Evolutionary conservation across 2,113 vertebrate genomes (phyloP).

Genomic region (Gymnocephalus cernua): DNA sequence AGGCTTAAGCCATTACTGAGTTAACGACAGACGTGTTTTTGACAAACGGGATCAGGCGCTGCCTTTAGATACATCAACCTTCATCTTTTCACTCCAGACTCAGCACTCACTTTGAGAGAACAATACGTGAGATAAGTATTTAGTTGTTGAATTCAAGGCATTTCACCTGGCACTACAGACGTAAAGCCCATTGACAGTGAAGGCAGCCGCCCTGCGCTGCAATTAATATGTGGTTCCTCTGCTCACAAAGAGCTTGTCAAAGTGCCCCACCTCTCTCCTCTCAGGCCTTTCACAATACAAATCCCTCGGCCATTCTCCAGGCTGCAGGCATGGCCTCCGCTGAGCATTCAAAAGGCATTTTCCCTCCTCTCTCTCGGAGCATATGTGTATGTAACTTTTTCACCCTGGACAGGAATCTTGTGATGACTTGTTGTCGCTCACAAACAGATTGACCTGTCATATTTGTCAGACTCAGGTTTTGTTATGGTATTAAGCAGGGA

Average conservation of each 20-base stretch:
- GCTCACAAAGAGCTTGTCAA: slow-evolving; percentile 80
- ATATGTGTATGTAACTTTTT: slow-evolving; percentile 84
- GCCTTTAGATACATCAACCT: slow-evolving; percentile 53
- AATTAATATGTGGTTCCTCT: slow-evolving; percentile 84
- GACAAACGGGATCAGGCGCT: slow-evolving; percentile 59
- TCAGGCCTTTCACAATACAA: slow-evolving; percentile 79
- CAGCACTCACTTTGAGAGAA: slow-evolving; percentile 70
- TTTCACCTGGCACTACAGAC: slow-evolving; percentile 71
- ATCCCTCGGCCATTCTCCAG: slow-evolving; percentile 66
- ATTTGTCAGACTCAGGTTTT: slow-evolving; percentile 48
- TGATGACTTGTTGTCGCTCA: slow-evolving; percentile 83
- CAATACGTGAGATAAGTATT: slow-evolving; percentile 74
- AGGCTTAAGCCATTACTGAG: slow-evolving; percentile 71
- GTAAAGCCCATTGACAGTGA: slow-evolving; percentile 68
- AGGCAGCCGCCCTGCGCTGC: slow-evolving; percentile 74
- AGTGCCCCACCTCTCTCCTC: slow-evolving; percentile 79
- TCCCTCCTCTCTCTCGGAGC: slow-evolving; percentile 69
- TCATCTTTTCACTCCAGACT: slow-evolving; percentile 76
- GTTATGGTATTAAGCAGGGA: slow-evolving; percentile 44
- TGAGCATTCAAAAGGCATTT: slow-evolving; percentile 78
- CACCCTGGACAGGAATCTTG: slow-evolving; percentile 78
- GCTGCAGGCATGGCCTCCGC: slow-evolving; percentile 47
- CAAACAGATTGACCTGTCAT: slow-evolving; percentile 55
- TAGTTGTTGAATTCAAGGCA: slow-evolving; percentile 76
- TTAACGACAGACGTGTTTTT: slow-evolving; percentile 69